phyloP scores from a whole-genome alignment of 2,797 vertebrate species.

The Coregonus ussuriensis region DNA sequence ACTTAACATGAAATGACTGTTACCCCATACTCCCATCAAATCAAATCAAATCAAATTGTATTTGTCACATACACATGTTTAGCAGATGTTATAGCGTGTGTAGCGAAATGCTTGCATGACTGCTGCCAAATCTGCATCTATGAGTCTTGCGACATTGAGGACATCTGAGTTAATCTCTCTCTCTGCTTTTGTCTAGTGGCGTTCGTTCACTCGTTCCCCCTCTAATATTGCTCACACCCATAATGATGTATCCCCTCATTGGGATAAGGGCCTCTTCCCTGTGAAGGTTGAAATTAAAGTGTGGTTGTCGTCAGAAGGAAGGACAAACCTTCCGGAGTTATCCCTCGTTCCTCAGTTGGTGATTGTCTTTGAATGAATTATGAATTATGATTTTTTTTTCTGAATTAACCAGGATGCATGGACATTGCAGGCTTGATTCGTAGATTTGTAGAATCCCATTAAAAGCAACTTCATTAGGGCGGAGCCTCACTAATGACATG shows the following conservation, averaged over 20 bases:
- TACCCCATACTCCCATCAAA: not conserved
- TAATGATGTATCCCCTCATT: conserved; percentile 14
- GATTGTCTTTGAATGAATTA: conserved; percentile 57
- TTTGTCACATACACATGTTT: no score
- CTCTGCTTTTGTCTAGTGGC: conserved; percentile 44
- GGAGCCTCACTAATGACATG: conserved; percentile 68
- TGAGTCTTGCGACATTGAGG: conserved; percentile 61
- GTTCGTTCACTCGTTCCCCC: conserved; percentile 20
- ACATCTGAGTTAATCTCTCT: conserved; percentile 65
- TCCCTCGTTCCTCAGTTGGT: conserved; percentile 40
- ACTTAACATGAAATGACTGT: not conserved
- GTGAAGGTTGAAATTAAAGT: conserved; percentile 71
- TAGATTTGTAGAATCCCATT: conserved; percentile 76
- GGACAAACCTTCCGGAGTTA: conserved; percentile 53
- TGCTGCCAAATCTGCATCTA: conserved; percentile 64
- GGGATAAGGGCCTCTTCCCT: conserved; percentile 1
- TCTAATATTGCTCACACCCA: conserved; percentile 51
- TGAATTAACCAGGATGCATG: conserved; percentile 67
- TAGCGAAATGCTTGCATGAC: not conserved
- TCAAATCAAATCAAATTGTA: no score
- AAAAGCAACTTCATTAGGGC: conserved; percentile 70
- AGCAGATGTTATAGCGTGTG: no score
- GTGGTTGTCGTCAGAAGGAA: conserved; percentile 36
- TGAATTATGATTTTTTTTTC: conserved; percentile 67
- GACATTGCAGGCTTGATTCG: conserved; percentile 50